Evolutionary conservation across 2,113 vertebrate species (phyloP), one percentile per base, ranked within the genome.

Genomic region (Nanorana parkeri): DNA sequence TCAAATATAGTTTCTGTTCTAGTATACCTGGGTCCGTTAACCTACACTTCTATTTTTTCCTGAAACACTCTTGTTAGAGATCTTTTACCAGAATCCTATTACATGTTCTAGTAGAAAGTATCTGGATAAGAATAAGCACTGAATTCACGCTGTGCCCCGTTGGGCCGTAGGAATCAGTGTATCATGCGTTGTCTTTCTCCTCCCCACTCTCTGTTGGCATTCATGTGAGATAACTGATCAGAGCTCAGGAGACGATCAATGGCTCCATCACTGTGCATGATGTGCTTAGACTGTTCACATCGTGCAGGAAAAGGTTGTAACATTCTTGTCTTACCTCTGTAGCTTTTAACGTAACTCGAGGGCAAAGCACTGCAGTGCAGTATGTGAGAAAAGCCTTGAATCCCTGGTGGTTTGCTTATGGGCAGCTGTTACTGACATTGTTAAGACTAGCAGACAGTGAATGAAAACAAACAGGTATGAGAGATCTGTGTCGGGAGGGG

Each of bases 301-400:
- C 29, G 10, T n/a, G 21, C 16, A 36, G 58, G 55, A 21, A 68
- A 58, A 61, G 55, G 55, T 41, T 75, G 54, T 60, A 75, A 61
- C 29, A 29, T 11, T 28, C 29, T 75, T 75, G 72, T 75, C n/a
- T 7, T 17, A n/a, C 4, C 8, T 28, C 3, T 15, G 13, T 11
- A 58, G 56, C 72, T 75, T 61, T 75, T 61, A 75, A 24, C 72
- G 61, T 75, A 75, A 75, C 72, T 54, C 56, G 72, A 29, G 69
- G 32, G 20, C 56, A 41, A 56, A 32, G 28, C 21, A n/a, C 32
- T 63, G 24, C 7, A 61, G 72, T 41, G n/a, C 26, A 60, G 55
- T 19, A 60, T 75, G 29, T 41, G 55, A 75, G 72, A 75, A 41
- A 41, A 75, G 72, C 55, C 5, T 36, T 4, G 29, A 24, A 16